Percentiles rank a stretch among this genome's conserved stretches.
These are phyloP conservation scores for Neoitamus cyanurus DNA, from an alignment of 2,888 invertebrate species.

Conservation along the genomic window DNA sequence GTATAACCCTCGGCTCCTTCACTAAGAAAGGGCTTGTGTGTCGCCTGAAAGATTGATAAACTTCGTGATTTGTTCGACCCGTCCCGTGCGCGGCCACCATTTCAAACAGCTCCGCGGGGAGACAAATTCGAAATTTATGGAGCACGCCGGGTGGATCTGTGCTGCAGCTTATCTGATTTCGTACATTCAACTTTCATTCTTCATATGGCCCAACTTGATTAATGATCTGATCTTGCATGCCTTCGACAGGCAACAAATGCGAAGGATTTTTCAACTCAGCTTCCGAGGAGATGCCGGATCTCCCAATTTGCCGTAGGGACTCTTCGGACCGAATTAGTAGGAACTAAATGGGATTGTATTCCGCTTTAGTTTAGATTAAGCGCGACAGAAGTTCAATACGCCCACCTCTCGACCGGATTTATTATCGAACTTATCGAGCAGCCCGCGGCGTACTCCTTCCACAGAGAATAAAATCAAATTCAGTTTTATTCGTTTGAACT, in stretches of 20 bases:
- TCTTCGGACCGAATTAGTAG: not conserved
- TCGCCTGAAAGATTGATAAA: not conserved
- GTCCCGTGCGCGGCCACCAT: not conserved
- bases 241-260: not conserved
- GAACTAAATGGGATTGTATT: not conserved
- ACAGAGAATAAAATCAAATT: not conserved
- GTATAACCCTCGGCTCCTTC: not conserved
- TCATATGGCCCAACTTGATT: not conserved
- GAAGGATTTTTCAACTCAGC: not conserved
- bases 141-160: not conserved
- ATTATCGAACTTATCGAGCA: not conserved
- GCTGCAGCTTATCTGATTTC: not conserved
- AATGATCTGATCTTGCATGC: not conserved
- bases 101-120: not conserved
- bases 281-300: not conserved
- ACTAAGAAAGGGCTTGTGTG: not conserved
- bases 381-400: not conserved
- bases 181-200: not conserved
- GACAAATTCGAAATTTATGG: conserved; percentile 5
- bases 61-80: not conserved
- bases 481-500: conserved; percentile 9
- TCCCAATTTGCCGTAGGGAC: not conserved
- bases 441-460: not conserved
- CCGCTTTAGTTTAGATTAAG: not conserved
- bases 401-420: not conserved